Evolutionary conservation across 1,140 invertebrate genomes (phyloP), one percentile per base, ranked within the genome.

Genomic region (Leptinotarsa undecemlineata): DNA sequence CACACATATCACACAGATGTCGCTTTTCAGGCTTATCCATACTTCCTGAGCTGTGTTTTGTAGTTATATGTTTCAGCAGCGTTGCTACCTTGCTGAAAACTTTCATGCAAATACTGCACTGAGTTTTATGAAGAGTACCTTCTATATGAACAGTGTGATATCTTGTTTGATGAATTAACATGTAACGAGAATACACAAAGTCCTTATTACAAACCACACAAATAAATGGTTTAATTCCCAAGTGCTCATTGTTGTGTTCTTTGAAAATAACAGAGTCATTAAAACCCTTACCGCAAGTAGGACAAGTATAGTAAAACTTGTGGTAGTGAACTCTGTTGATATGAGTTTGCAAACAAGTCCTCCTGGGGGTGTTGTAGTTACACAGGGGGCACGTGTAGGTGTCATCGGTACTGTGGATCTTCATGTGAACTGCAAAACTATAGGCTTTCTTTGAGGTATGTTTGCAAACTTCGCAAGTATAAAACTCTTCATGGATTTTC

Each of bases 231-330:
- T 90, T 89, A 78, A 93, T 92, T 0, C 92, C 90, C 0, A 89
- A 89, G 14, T 92, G 87, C 4, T 90, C 91, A 79, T 91, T 89
- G 75, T 89, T 85, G 70, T 92, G 90, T 77, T 90, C 89, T 48
- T 79, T 82, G 69, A 73, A 82, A 11, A 81, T 75, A 17, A 79
- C 76, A 3, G 74, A 71, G 19, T 82, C 81, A 62, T 79, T 80
- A 79, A 88, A 88, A 0, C 86, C 86, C 81, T 88, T 88, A 0
- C 86, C 86, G 79, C 88, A 89, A 4, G 86, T 81, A 63, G 83
- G 84, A 72, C 88, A 88, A 0, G 86, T 81, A 63, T 86, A 86
- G 5, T 85, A 85, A 73, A 87, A 87, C 72, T 81, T 79, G 48
- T 78, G 74, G n/a, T 81, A 78, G 72, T 83, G 82, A 4, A 80